These are phyloP conservation scores for Plodia interpunctella DNA, from an alignment of 1,140 invertebrate genomes.

Conservation along the genomic window DNA sequence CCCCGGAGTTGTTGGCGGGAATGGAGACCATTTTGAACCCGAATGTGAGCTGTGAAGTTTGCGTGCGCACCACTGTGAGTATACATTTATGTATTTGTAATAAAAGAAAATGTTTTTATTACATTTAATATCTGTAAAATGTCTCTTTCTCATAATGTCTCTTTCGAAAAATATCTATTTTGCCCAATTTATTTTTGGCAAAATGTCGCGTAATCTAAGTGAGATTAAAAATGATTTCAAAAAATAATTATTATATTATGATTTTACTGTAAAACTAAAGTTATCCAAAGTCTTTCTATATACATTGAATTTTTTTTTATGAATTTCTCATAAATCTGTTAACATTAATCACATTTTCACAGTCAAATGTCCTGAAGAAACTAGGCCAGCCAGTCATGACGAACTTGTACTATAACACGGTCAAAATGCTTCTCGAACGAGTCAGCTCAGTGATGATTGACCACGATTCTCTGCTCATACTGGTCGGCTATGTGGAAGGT, in stretches of 20 bases:
- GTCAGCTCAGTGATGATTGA: conserved; percentile 98
- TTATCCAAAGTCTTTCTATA: no score
- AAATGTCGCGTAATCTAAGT: no score
- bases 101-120: no score
- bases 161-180: no score
- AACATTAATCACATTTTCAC: conserved; percentile 16
- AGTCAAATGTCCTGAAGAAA: conserved; percentile 92
- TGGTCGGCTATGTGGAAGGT: conserved; percentile 84
- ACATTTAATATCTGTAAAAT: no score
- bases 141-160: no score
- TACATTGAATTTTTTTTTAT: no score
- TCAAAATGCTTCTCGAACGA: conserved; percentile 95
- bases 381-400: conserved; percentile 95
- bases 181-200: no score
- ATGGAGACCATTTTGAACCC: conserved; percentile 92
- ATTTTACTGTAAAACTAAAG: no score
- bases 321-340: no score
- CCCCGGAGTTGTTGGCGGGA: conserved; percentile 85
- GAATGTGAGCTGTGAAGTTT: conserved; percentile 93
- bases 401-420: conserved; percentile 96
- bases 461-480: conserved; percentile 86
- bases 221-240: no score
- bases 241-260: no score
- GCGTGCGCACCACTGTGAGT: conserved; percentile 86
- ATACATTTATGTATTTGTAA: not conserved